A percentile compares a stretch with the other conserved stretches of the same genome.
phyloP scores from a whole-genome alignment of 2,888 invertebrate genomes.

The Cheilosia variabilis region DNA sequence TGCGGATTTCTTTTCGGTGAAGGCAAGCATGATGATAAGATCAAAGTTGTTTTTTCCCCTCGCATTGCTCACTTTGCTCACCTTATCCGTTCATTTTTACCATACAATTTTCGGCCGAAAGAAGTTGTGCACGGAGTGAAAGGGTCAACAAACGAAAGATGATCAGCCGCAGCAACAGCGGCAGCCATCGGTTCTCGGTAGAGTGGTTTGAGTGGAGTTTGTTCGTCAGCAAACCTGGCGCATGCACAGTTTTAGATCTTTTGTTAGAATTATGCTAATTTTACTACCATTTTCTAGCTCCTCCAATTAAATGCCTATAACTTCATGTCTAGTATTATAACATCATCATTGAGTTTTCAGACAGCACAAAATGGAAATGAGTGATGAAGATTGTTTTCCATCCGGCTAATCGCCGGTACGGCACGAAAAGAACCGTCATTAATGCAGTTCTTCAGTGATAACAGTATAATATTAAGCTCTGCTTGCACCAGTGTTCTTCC shows the following conservation, averaged over 20 bases:
- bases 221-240: slow-evolving; percentile 12
- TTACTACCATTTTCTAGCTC: slow-evolving; percentile 9
- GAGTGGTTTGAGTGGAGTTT: slow-evolving; percentile 17
- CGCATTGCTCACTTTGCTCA: slow-evolving; percentile 11
- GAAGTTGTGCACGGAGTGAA: slow-evolving; percentile 42
- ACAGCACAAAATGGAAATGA: neutral
- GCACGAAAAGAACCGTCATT: neutral
- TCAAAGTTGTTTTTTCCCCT: slow-evolving; percentile 19
- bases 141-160: slow-evolving; percentile 71
- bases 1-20: slow-evolving; percentile 38
- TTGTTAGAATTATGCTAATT: slow-evolving; percentile 69
- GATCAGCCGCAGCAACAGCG: slow-evolving; percentile 25
- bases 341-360: neutral
- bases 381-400: neutral
- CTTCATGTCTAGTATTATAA: neutral
- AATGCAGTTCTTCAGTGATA: neutral
- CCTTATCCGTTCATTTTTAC: slow-evolving; percentile 6
- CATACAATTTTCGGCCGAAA: slow-evolving; percentile 17
- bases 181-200: slow-evolving; percentile 20
- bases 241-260: neutral
- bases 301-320: slow-evolving; percentile 24
- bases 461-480: neutral
- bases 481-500: no score
- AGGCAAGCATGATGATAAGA: slow-evolving; percentile 43
- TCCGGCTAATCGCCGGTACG: neutral